These are phyloP conservation scores for Prunella himalayana DNA, from an alignment of 2,113 vertebrate genomes.

Conservation along the genomic window DNA sequence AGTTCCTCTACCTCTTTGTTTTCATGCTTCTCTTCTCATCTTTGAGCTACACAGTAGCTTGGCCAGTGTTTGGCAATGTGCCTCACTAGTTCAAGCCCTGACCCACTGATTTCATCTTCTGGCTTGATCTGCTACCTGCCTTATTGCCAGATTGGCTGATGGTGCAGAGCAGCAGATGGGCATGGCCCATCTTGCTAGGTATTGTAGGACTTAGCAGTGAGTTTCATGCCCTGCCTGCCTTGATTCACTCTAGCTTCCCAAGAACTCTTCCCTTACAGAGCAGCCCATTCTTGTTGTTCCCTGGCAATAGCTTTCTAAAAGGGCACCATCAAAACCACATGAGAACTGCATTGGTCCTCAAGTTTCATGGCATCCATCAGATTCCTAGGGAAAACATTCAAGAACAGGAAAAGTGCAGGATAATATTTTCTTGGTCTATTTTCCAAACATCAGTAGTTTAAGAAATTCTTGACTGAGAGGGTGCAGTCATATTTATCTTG, in stretches of 20 bases:
- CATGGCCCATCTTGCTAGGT: not conserved
- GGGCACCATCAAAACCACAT: not conserved
- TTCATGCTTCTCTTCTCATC: not conserved
- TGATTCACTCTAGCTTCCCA: not conserved
- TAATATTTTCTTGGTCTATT: not conserved
- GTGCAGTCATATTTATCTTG: not conserved
- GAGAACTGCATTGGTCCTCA: not conserved
- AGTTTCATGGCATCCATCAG: not conserved
- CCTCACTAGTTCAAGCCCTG: not conserved
- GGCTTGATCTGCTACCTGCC: not conserved
- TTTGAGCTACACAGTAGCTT: not conserved
- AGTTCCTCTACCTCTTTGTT: not conserved
- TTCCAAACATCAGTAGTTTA: not conserved
- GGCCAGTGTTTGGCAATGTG: not conserved
- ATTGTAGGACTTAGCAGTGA: not conserved
- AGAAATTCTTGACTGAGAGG: not conserved
- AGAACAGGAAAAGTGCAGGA: not conserved
- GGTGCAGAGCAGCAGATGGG: not conserved
- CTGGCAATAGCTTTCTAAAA: not conserved
- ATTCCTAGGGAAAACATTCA: rapidly evolving
- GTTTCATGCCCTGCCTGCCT: not conserved
- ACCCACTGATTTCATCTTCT: not conserved
- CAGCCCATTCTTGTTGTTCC: not conserved
- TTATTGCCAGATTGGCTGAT: not conserved
- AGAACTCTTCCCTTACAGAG: not conserved